Conservation (phyloP, 2,797 vertebrate species). For the Syndactyla subalaris region DNA sequence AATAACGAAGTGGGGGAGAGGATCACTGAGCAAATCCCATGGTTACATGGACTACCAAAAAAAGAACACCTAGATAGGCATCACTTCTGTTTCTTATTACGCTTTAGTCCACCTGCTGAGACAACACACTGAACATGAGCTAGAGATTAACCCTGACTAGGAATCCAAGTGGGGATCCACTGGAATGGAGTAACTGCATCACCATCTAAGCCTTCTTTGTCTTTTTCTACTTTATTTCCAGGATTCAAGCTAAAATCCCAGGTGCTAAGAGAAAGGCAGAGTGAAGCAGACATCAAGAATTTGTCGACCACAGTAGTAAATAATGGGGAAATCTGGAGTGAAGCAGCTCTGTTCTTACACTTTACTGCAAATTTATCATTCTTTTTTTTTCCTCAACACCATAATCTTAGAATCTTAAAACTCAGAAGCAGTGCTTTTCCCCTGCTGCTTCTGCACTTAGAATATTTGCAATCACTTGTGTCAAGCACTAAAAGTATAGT, state of each 20-base stretch:
- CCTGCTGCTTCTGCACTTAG: conserved; percentile 85
- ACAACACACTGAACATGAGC: rapidly evolving
- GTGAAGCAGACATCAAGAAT: conserved; percentile 72
- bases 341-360: conserved; percentile 77
- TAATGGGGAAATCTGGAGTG: conserved; percentile 72
- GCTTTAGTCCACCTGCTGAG: not conserved
- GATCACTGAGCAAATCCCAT: not conserved
- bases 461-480: conserved; percentile 86
- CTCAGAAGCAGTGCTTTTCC: conserved; percentile 85
- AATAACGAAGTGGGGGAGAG: not conserved
- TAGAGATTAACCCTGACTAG: not conserved
- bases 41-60: not conserved
- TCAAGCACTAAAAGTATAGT: conserved; percentile 91
- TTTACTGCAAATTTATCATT: conserved; percentile 81
- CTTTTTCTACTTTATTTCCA: conserved; percentile 63
- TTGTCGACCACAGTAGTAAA: conserved; percentile 51
- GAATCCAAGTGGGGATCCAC: not conserved
- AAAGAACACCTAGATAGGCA: not conserved
- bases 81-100: not conserved
- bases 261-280: conserved; percentile 97
- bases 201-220: not conserved
- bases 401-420: conserved; percentile 85
- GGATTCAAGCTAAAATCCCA: conserved; percentile 98
- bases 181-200: not conserved
- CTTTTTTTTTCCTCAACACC: conserved; percentile 80